These are phyloP conservation scores for rat (Rattus norvegicus) DNA, from an alignment of 2,113 vertebrate genomes.

Conservation along the genomic window DNA sequence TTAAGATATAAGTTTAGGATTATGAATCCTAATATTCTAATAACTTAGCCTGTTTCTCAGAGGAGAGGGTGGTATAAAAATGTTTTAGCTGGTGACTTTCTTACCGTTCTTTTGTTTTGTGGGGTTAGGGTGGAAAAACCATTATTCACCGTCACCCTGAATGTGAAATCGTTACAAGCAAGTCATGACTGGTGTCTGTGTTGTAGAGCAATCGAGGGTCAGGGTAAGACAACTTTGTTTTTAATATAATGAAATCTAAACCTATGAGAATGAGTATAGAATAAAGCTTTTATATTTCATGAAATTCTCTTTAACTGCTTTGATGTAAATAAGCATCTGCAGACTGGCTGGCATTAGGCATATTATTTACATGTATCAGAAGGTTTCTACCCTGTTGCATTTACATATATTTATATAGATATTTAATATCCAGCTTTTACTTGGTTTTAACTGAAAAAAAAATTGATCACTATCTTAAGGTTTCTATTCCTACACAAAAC, in stretches of 20 bases:
- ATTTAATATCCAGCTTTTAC: not conserved
- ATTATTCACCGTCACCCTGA: not conserved
- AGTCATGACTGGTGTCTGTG: not conserved
- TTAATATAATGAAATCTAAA: slow-evolving; percentile 41
- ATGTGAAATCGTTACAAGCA: not conserved
- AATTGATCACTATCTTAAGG: not conserved
- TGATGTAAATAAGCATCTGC: not conserved
- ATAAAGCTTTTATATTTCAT: not conserved
- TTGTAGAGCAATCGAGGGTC: not conserved
- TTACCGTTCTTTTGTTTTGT: not conserved
- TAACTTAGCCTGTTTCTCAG: slow-evolving; percentile 31
- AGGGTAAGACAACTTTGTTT: not conserved
- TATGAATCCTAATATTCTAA: slow-evolving; percentile 46
- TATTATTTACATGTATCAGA: not conserved
- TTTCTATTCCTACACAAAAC: too few species aligned
- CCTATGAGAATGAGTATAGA: not conserved
- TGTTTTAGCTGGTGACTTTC: not conserved
- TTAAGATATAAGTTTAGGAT: slow-evolving; percentile 41
- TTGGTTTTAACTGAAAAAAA: not conserved
- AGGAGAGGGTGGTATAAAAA: slow-evolving; percentile 22
- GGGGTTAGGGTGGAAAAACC: not conserved
- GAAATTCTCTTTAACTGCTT: slow-evolving; percentile 1
- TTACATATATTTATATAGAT: not conserved
- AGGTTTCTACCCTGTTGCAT: not conserved
- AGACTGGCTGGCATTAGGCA: not conserved